Evolutionary conservation across 2,888 invertebrate species (phyloP).

Genomic region (Ornithoptera priamus): DNA sequence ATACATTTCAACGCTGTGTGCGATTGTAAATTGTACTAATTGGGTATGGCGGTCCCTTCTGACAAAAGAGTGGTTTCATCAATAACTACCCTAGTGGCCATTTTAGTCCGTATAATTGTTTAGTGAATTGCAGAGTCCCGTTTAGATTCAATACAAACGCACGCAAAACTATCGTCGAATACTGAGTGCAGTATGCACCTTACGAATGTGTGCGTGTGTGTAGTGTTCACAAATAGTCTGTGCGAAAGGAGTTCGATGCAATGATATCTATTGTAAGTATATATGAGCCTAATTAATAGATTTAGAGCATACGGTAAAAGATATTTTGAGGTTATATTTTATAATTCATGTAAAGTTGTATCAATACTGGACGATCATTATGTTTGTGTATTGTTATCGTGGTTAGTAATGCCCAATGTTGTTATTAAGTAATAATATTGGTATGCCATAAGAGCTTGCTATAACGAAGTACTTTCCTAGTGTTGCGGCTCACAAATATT

Average conservation of each 20-base stretch:
- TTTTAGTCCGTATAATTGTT: constrained; percentile 55
- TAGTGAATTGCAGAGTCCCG: constrained; percentile 59
- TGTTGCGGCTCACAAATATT: background rate
- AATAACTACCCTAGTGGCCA: constrained; percentile 58
- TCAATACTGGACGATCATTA: constrained; percentile 23
- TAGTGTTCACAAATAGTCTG: constrained; percentile 75
- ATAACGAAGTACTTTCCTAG: background rate
- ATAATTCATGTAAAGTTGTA: constrained; percentile 31
- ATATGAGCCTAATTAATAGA: constrained; percentile 40
- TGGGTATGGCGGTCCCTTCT: constrained; percentile 71
- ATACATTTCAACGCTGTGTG: constrained; percentile 66
- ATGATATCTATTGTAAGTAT: constrained; percentile 71
- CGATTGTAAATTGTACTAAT: constrained; percentile 77
- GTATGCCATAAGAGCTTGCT: constrained; percentile 3
- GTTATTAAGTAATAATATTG: constrained; percentile 18
- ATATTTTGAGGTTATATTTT: constrained; percentile 73
- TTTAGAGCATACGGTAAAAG: constrained; percentile 39
- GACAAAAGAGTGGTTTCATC: constrained; percentile 69
- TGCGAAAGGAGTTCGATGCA: constrained; percentile 66
- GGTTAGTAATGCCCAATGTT: constrained; percentile 21
- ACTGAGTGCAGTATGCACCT: constrained; percentile 68
- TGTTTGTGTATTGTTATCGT: constrained; percentile 21
- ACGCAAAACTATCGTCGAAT: constrained; percentile 57
- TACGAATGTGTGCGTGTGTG: constrained; percentile 61
- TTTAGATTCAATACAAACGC: constrained; percentile 50